Evolutionary conservation across 2,888 invertebrate species (phyloP).

Genomic region (Eristalis pertinax): DNA sequence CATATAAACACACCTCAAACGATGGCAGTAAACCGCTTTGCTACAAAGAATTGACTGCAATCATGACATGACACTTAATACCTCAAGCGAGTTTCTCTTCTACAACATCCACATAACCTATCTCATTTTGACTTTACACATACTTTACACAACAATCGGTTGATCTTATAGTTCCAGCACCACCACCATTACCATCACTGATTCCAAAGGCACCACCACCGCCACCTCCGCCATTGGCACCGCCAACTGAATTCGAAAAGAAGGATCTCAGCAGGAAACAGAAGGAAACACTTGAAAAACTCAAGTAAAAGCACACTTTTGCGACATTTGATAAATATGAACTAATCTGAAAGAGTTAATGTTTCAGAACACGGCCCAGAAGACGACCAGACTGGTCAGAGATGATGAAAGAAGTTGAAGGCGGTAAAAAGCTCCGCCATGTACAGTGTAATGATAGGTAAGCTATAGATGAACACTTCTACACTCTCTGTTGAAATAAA

Average conservation of each 20-base stretch:
- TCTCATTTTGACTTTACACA: slow-evolving; percentile 43
- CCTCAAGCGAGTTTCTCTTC: neutral
- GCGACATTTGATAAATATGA: neutral
- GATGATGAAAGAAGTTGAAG: slow-evolving; percentile 95
- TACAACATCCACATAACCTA: slow-evolving; percentile 15
- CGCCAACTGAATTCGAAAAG: slow-evolving; percentile 84
- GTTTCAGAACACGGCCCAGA: slow-evolving; percentile 85
- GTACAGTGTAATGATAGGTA: slow-evolving; percentile 92
- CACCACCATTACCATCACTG: slow-evolving; percentile 80
- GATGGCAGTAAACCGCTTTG: too few relatives aligned
- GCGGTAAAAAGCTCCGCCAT: slow-evolving; percentile 89
- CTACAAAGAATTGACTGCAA: too few relatives aligned
- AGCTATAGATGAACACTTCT: slow-evolving; percentile 29
- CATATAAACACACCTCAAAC: too few relatives aligned
- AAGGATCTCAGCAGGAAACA: slow-evolving; percentile 84
- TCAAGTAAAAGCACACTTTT: slow-evolving; percentile 82
- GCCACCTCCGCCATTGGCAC: slow-evolving; percentile 86
- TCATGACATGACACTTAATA: too few relatives aligned
- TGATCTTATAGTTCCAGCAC: slow-evolving; percentile 78
- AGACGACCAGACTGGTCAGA: slow-evolving; percentile 93
- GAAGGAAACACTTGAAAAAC: slow-evolving; percentile 86
- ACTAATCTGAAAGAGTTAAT: slow-evolving; percentile 23
- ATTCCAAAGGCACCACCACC: slow-evolving; percentile 86
- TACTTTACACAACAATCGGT: slow-evolving; percentile 43
- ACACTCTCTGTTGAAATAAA: too few relatives aligned